These are phyloP conservation scores for Acanthisitta chloris DNA, from an alignment of 2,113 vertebrate species.

Conservation along the genomic window DNA sequence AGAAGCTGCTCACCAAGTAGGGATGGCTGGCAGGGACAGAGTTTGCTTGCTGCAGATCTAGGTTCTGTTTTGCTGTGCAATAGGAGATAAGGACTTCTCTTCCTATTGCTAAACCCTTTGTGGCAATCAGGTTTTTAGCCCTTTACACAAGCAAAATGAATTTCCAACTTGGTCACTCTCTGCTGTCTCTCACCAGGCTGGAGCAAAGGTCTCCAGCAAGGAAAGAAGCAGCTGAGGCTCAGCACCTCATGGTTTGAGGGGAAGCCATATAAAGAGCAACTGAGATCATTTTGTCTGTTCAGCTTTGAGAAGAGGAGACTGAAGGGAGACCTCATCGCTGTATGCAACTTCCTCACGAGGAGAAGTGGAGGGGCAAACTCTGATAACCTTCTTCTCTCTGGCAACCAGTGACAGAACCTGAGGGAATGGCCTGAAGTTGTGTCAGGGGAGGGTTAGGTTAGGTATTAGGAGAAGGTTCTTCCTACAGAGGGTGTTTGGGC, in stretches of 20 bases:
- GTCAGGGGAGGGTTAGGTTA: too few relatives aligned
- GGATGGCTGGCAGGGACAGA: not conserved
- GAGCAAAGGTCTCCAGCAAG: not conserved
- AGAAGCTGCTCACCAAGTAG: rapidly evolving
- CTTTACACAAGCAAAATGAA: not conserved
- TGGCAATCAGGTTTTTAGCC: rapidly evolving
- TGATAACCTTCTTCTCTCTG: too few relatives aligned
- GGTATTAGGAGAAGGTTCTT: too few relatives aligned
- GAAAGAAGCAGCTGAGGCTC: rapidly evolving
- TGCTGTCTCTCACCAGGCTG: rapidly evolving
- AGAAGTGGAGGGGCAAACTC: too few relatives aligned
- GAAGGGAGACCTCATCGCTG: too few relatives aligned
- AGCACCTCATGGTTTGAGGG: rapidly evolving
- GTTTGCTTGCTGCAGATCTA: rapidly evolving
- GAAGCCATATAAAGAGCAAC: too few relatives aligned
- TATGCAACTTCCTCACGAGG: too few relatives aligned
- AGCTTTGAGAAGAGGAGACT: too few relatives aligned
- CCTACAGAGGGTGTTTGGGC: too few relatives aligned
- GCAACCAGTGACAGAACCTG: too few relatives aligned
- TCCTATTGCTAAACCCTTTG: not conserved
- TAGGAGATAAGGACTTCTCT: rapidly evolving
- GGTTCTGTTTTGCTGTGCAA: rapidly evolving
- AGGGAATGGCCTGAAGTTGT: too few relatives aligned
- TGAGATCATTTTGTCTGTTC: too few relatives aligned
- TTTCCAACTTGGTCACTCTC: rapidly evolving